Conservation (phyloP, 2,113 vertebrate species). For the Acrocephalus arundinaceus region DNA sequence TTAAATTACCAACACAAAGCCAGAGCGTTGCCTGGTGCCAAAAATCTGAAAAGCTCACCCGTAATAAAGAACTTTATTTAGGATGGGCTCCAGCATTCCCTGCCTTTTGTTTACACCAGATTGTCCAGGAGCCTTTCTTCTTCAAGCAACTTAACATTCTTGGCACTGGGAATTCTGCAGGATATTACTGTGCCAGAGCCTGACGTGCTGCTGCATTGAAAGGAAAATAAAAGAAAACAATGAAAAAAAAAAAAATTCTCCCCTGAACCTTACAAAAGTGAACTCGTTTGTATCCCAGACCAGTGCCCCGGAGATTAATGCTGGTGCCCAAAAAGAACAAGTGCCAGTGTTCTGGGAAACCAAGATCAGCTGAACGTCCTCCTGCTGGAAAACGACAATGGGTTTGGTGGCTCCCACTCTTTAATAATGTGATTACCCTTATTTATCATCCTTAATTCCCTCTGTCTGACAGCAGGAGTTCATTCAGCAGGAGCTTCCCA, state of each 20-base stretch:
- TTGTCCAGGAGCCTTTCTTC: constrained; percentile 42
- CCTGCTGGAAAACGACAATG: background rate
- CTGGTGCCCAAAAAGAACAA: background rate
- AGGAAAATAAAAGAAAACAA: constrained; percentile 39
- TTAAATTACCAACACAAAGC: constrained; percentile 46
- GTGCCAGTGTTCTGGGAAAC: background rate
- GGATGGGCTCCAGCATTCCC: constrained; percentile 53
- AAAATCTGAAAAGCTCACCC: constrained; percentile 39
- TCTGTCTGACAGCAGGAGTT: background rate
- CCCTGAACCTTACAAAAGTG: background rate
- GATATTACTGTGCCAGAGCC: constrained; percentile 4
- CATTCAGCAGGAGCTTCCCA: background rate
- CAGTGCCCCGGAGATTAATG: background rate
- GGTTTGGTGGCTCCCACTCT: background rate
- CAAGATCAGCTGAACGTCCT: background rate
- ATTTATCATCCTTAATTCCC: constrained; percentile 27
- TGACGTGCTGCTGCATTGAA: background rate
- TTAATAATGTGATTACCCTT: constrained; percentile 19
- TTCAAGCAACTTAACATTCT: constrained; percentile 61
- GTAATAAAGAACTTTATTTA: constrained; percentile 57
- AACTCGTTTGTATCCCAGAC: background rate
- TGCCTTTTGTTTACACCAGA: constrained; percentile 61
- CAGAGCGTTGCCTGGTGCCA: constrained; percentile 17
- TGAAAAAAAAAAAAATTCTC: background rate
- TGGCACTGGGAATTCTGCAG: constrained; percentile 51